These are phyloP conservation scores for Eupithecia insigniata DNA, from an alignment of 2,888 invertebrate species.

Conservation along the genomic window DNA sequence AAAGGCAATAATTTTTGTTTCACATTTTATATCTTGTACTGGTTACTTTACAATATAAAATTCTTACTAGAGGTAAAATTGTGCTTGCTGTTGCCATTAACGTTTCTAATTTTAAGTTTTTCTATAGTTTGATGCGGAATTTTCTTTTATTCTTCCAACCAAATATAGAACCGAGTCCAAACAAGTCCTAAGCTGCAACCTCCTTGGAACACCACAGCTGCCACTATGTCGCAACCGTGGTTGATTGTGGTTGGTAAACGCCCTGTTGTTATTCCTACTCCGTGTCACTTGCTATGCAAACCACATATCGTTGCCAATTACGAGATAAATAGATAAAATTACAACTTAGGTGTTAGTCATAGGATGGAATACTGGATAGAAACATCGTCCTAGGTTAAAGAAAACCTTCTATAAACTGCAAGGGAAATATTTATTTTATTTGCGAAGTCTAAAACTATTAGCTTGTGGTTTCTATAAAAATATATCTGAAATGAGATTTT, in stretches of 20 bases:
- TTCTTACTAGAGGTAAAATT: neutral
- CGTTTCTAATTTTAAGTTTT: neutral
- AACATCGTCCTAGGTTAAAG: neutral
- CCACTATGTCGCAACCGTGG: slow-evolving; percentile 23
- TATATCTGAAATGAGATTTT: too few relatives aligned
- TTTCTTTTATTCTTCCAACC: neutral
- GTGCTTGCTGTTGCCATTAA: neutral
- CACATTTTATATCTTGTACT: too few relatives aligned
- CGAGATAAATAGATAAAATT: slow-evolving; percentile 11
- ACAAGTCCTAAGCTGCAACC: neutral
- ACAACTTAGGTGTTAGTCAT: neutral
- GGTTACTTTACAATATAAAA: too few relatives aligned
- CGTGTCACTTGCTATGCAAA: slow-evolving; percentile 24
- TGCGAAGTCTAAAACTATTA: too few relatives aligned
- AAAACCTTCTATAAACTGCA: neutral
- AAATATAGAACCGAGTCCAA: neutral
- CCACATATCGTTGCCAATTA: slow-evolving; percentile 20
- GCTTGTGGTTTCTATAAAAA: too few relatives aligned
- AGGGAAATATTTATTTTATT: too few relatives aligned
- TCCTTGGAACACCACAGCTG: slow-evolving; percentile 1
- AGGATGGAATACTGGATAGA: too few relatives aligned
- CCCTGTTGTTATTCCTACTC: slow-evolving; percentile 19
- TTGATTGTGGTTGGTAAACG: slow-evolving; percentile 10
- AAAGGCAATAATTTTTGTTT: too few relatives aligned
- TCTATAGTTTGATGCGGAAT: neutral